Base-by-base conservation (phyloP, 1,140 invertebrate species). In the Aphidius ervi region DNA sequence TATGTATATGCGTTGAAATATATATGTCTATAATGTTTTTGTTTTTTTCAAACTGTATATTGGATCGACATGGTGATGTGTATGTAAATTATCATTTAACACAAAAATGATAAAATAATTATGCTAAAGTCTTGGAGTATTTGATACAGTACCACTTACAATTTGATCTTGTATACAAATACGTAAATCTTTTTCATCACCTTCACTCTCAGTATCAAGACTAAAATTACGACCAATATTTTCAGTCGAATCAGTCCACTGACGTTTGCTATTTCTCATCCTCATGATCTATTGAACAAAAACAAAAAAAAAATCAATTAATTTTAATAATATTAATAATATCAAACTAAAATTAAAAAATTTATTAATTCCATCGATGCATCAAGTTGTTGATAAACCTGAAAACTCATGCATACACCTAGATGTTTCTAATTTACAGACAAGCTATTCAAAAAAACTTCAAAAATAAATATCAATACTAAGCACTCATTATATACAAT, bases 201-300 rank as follows among this genome's bases (percentile, higher is more conserved):
- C 64, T 62, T 83, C 82, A 60, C 77, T 81, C 58, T 83, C 82
- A 56, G 78, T 78, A 63, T 83, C 81, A 56, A 82, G 73, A 50
- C 79, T 82, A 53, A 74, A 77, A 58, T 74, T 79, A 58, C 74
- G 69, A 46, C 69, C 61, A 31, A 65, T 67, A 58, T 71, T 67
- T 5, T 67, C 70, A 48, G 68, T 66, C n/a, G 73, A 69, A 46
- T 74, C 75, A 9, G 73, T 75, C 72, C 75, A 74, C 9, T 75
- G 74, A 55, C 80, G 69, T 63, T 83, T 85, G 80, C 82, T 84
- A 52, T 81, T 82, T 68, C 86, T 84, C 77, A 87, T 71, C 71
- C 85, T 86, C 84, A 87, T 82, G 79, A 86, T 82, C 85, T 86
- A 66, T 41, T 9, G 8, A 6, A 54, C 40, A 54, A 54, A 10